Percentiles rank a stretch among this genome's conserved stretches.
phyloP scores from a whole-genome alignment of 2,888 invertebrate genomes.

The Calameuta idolon region DNA sequence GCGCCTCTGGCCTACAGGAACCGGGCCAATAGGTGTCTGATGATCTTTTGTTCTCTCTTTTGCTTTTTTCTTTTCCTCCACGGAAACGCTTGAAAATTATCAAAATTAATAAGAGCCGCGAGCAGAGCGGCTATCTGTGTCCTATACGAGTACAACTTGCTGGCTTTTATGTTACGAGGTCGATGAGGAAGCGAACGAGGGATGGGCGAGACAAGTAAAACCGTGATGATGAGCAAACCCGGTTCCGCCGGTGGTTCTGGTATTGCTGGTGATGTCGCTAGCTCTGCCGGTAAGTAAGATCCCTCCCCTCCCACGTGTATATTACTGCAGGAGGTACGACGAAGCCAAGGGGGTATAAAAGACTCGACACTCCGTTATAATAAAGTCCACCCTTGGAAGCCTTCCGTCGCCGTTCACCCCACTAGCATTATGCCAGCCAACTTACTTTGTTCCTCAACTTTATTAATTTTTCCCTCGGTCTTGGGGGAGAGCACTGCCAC shows the following conservation, averaged over 20 bases:
- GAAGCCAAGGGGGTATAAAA: constrained; percentile 58
- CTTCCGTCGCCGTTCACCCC: constrained; percentile 43
- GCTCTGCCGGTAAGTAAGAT: constrained; percentile 33
- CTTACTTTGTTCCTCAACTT: constrained; percentile 68
- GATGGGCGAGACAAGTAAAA: neutral
- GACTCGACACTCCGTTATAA: constrained; percentile 68
- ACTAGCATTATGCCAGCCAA: constrained; percentile 64
- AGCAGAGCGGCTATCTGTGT: neutral
- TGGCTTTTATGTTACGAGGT: neutral
- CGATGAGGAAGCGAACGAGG: neutral
- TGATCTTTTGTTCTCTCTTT: neutral
- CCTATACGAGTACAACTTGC: neutral
- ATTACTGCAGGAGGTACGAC: constrained; percentile 39
- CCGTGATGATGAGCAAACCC: neutral
- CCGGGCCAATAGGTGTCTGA: too few relatives aligned
- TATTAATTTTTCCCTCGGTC: constrained; percentile 67
- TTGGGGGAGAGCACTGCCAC: constrained; percentile 51
- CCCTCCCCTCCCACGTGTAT: constrained; percentile 33
- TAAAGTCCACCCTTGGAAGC: constrained; percentile 66
- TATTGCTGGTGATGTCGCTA: neutral
- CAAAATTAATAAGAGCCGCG: neutral
- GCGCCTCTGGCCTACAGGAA: neutral
- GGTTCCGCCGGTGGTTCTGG: neutral
- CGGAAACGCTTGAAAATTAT: neutral
- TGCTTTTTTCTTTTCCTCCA: neutral